Percentiles rank a stretch among this genome's conserved stretches.
Evolutionary conservation across 2,797 vertebrate species (phyloP).

Genomic region (Trematomus bernacchii): DNA sequence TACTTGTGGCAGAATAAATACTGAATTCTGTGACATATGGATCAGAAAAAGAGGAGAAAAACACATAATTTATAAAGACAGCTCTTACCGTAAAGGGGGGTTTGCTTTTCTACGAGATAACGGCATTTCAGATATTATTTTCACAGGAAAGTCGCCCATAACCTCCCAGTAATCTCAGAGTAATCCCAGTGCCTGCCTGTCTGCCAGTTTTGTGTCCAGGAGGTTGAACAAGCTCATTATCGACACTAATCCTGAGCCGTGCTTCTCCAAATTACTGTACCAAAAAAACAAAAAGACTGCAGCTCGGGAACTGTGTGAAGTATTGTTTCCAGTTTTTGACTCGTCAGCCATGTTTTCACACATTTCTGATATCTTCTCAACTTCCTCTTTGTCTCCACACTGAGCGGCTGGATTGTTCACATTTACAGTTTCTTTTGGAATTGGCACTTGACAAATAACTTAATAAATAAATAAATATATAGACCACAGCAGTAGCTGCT

Average conservation of each 20-base stretch:
- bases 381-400: slow-evolving; percentile 62
- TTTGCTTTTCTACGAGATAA: slow-evolving; percentile 70
- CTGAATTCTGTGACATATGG: slow-evolving; percentile 27
- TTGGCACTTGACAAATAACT: slow-evolving; percentile 97
- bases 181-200: slow-evolving; percentile 16
- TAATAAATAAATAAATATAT: slow-evolving; percentile 69
- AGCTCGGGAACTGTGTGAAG: slow-evolving; percentile 14
- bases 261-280: slow-evolving; percentile 50
- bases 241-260: slow-evolving; percentile 66
- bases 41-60: slow-evolving; percentile 31
- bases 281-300: slow-evolving; percentile 27
- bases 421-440: slow-evolving; percentile 87
- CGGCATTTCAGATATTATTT: slow-evolving; percentile 39
- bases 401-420: slow-evolving; percentile 59
- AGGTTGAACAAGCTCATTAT: slow-evolving; percentile 36
- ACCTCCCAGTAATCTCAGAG: slow-evolving; percentile 27
- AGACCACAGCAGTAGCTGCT: slow-evolving; percentile 64
- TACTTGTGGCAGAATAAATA: slow-evolving; percentile 23
- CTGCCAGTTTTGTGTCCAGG: slow-evolving; percentile 44
- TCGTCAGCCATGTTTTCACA: not conserved
- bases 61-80: slow-evolving; percentile 29
- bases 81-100: slow-evolving; percentile 73
- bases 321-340: slow-evolving; percentile 32
- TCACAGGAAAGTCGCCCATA: slow-evolving; percentile 22
- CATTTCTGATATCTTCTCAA: slow-evolving; percentile 3